Base-by-base conservation (phyloP, 1,140 invertebrate genomes). In the Thaumetopoea pityocampa region DNA sequence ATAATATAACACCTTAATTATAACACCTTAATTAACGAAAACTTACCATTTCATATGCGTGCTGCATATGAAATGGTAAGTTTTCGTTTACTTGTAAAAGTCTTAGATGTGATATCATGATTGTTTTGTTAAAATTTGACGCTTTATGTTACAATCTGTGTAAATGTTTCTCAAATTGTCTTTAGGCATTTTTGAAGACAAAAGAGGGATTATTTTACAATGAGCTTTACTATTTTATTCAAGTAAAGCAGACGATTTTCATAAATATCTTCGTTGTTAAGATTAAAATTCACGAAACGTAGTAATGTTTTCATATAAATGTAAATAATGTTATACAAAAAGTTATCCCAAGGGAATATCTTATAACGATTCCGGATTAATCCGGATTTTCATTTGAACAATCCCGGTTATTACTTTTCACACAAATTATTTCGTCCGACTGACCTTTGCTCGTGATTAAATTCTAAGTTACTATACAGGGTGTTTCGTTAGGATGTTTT, bases 221-320 rank as follows among this genome's bases (percentile, higher is more conserved):
- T n/a, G 14, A 30, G 20, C 30, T 29, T 48, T 42, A 41, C 8
- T 33, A 26, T 37, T 37, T 27, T 24, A 37, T 29, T 42, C 26
- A 32, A 32, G 12, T 28, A 35, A 16, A 36, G 5, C 28, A 22
- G 26, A 16, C 20, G 15, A 26, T 51, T 23, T 34, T 8, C 9
- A 26, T 33, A 27, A 44, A 44, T 33, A 43, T 17, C 7, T 23
- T 26, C 15, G 17, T 37, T 51, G 27, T 6, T 24, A n/a, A 52
- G 38, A 52, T 40, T 43, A 38, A 51, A 47, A 51, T 40, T 45
- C 27, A 27, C 40, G 38, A 49, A 55, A 50, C 50, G 51, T 55
- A 64, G 66, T 67, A 61, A 59, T 41, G 33, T 42, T 58, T 60
- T 46, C 56, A 66, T 72, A 65, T 61, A 63, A 61, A 69, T 69